These are phyloP conservation scores for Panurus biarmicus DNA, from an alignment of 2,113 vertebrate genomes.

Conservation along the genomic window DNA sequence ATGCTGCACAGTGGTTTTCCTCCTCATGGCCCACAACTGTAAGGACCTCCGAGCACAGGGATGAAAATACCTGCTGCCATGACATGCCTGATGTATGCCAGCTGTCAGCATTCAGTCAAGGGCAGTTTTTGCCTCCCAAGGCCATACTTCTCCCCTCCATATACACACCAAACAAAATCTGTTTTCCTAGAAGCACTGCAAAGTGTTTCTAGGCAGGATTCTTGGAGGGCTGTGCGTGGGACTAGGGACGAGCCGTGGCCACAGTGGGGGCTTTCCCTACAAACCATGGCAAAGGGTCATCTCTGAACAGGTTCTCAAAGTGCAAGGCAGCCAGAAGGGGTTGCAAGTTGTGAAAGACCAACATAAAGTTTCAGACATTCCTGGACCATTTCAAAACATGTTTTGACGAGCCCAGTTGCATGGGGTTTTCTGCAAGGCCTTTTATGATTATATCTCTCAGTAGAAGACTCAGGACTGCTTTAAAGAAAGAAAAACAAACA, in stretches of 20 bases:
- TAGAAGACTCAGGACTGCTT: background rate
- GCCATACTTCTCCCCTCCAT: background rate
- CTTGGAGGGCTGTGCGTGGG: background rate
- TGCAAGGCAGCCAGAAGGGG: background rate
- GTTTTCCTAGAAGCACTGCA: background rate
- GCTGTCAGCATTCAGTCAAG: background rate
- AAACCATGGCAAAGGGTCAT: background rate
- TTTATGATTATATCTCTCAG: constrained; percentile 48
- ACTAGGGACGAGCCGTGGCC: accelerated
- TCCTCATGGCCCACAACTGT: accelerated
- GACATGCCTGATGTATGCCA: accelerated
- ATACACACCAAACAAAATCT: background rate
- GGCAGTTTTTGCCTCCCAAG: background rate
- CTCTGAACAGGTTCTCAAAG: background rate
- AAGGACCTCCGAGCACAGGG: background rate
- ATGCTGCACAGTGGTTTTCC: background rate
- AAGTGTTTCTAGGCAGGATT: background rate
- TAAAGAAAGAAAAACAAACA: constrained; percentile 48
- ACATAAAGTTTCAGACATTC: constrained; percentile 39
- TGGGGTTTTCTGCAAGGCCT: constrained; percentile 8
- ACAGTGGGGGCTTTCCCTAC: background rate
- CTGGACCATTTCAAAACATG: constrained; percentile 34
- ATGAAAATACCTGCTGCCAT: background rate
- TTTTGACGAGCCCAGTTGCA: constrained; percentile 22
- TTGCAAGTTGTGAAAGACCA: constrained; percentile 28